Evolutionary conservation across 2,888 invertebrate genomes (phyloP).

Genomic region (Dryocosmus kuriphilus): DNA sequence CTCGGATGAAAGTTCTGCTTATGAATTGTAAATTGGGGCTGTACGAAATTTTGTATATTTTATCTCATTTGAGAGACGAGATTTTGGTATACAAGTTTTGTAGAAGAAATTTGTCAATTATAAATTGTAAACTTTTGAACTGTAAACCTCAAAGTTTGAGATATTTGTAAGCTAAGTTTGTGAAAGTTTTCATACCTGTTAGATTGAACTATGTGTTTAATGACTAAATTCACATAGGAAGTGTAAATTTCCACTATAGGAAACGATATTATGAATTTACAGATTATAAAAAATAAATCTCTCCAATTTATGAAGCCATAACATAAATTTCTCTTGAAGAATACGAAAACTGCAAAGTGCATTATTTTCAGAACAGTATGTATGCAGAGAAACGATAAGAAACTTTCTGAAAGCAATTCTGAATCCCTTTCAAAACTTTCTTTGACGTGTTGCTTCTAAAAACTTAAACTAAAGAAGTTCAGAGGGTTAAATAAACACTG

Average conservation of each 20-base stretch:
- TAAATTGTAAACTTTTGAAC: background rate
- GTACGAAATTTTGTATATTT: background rate
- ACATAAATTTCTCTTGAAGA: background rate
- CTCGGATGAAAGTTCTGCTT: background rate
- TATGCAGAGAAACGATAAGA: background rate
- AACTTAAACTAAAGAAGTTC: background rate
- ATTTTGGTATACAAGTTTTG: background rate
- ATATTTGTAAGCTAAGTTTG: background rate
- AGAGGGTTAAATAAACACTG: background rate
- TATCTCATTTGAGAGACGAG: background rate
- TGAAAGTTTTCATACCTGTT: background rate
- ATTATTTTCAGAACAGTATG: constrained; percentile 2
- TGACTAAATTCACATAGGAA: background rate
- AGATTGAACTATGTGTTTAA: background rate
- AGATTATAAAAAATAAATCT: background rate
- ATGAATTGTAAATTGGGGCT: background rate
- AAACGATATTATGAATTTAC: background rate
- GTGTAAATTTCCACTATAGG: background rate
- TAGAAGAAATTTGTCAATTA: background rate
- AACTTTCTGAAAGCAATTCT: constrained; percentile 14
- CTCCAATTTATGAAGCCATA: background rate
- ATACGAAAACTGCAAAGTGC: background rate
- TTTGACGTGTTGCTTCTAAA: background rate
- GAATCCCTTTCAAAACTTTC: background rate
- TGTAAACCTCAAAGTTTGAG: background rate